These are phyloP conservation scores for Dynastes grantii DNA, from an alignment of 2,888 invertebrate genomes.

Conservation along the genomic window DNA sequence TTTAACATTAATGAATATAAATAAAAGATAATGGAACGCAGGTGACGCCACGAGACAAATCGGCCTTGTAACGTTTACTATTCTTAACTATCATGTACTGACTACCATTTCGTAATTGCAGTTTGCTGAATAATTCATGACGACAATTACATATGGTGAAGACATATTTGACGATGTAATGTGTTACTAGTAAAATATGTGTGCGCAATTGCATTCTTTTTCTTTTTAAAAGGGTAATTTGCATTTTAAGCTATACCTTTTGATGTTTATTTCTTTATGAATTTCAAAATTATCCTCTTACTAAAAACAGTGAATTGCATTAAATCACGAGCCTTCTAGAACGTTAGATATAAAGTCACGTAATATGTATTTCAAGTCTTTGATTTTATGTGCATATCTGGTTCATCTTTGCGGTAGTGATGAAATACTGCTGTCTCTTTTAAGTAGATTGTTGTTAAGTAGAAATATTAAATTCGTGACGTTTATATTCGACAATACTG, in stretches of 20 bases:
- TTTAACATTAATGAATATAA: neutral
- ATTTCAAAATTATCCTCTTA: neutral
- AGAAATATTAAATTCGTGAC: slow-evolving; percentile 24
- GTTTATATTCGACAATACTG: slow-evolving; percentile 1
- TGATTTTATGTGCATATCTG: neutral
- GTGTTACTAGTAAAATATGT: neutral
- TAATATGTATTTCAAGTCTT: slow-evolving; percentile 1
- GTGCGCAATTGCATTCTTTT: neutral
- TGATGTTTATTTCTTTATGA: neutral
- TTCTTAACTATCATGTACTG: neutral
- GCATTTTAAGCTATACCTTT: neutral
- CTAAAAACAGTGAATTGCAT: neutral
- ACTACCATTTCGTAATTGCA: neutral
- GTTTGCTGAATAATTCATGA: neutral
- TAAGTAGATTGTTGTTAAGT: slow-evolving; percentile 9
- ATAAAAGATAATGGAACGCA: neutral
- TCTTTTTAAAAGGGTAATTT: neutral
- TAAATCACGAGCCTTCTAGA: neutral
- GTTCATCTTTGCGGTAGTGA: neutral
- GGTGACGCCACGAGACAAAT: neutral
- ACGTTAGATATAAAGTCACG: neutral
- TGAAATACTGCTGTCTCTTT: neutral
- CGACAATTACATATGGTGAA: neutral
- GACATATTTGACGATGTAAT: neutral
- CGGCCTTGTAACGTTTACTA: neutral